Conservation (phyloP, 2,797 vertebrate species). For the Gobionotothen gibberifrons region DNA sequence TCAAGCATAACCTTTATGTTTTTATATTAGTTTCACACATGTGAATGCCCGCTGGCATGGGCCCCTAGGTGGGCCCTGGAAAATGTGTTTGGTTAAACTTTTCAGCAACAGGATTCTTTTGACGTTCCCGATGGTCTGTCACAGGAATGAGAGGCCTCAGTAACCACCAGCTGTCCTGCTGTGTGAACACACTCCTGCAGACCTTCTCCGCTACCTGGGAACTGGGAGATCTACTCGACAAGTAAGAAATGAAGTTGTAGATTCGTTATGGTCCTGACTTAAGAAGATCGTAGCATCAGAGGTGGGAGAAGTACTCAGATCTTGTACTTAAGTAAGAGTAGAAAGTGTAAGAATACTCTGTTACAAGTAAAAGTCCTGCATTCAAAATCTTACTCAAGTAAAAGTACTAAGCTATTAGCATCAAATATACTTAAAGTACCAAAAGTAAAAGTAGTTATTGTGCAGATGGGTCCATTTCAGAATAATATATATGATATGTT, state of each 20-base stretch:
- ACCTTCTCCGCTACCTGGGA: slow-evolving; percentile 81
- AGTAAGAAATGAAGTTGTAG: slow-evolving; percentile 53
- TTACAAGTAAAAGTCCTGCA: too few relatives aligned
- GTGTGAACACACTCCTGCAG: slow-evolving; percentile 83
- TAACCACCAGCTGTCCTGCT: slow-evolving; percentile 80
- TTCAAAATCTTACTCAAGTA: too few relatives aligned
- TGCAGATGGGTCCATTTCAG: too few relatives aligned
- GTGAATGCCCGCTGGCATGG: neutral
- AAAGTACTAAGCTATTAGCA: too few relatives aligned
- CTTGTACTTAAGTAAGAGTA: too few relatives aligned
- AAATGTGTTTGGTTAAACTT: neutral
- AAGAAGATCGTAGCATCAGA: too few relatives aligned
- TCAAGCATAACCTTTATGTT: neutral
- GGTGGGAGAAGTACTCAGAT: too few relatives aligned
- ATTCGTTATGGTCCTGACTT: neutral
- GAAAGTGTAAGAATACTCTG: too few relatives aligned
- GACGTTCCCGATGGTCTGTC: slow-evolving; percentile 27
- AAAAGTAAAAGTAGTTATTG: too few relatives aligned
- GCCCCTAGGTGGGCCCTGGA: neutral
- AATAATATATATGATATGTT: too few relatives aligned
- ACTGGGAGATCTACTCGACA: slow-evolving; percentile 66
- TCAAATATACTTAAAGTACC: too few relatives aligned
- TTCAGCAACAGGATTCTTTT: slow-evolving; percentile 11
- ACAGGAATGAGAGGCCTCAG: slow-evolving; percentile 74
- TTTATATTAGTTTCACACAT: slow-evolving; percentile 23